Conservation (phyloP, 2,797 vertebrate genomes). For the Malurus splendens region DNA sequence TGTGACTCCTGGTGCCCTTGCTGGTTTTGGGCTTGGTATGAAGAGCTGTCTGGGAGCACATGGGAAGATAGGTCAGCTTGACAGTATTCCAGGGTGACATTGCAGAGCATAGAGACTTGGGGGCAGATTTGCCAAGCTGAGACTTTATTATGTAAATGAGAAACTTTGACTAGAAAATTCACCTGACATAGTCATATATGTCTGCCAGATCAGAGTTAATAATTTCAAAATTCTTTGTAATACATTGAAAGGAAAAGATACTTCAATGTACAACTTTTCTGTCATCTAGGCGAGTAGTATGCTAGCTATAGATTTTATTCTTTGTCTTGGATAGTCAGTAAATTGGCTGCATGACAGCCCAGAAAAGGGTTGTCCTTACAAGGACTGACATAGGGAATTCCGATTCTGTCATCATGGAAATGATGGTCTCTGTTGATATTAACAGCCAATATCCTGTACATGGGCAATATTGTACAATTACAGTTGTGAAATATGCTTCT, state of each 20-base stretch:
- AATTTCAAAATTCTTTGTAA: background rate
- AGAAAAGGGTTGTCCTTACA: background rate
- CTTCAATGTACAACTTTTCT: background rate
- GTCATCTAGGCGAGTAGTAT: background rate
- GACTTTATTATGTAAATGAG: background rate
- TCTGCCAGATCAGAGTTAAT: background rate
- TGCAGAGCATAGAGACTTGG: background rate
- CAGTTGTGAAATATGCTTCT: background rate
- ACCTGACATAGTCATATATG: background rate
- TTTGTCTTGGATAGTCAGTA: background rate
- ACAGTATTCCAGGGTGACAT: background rate
- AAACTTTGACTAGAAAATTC: background rate
- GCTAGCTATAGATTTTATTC: background rate
- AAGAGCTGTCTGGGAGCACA: background rate
- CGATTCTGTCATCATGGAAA: background rate
- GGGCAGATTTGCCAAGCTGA: background rate
- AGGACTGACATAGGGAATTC: background rate
- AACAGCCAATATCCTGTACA: background rate
- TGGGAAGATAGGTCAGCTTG: background rate
- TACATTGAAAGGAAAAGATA: background rate
- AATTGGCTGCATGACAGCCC: background rate
- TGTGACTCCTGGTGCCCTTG: background rate
- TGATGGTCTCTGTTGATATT: background rate
- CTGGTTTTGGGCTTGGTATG: rapidly evolving
- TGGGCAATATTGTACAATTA: background rate